Percentiles rank a stretch among this genome's conserved stretches.
These are phyloP conservation scores for Tragelaphus buxtoni DNA, from an alignment of 2,113 vertebrate species.

Conservation along the genomic window DNA sequence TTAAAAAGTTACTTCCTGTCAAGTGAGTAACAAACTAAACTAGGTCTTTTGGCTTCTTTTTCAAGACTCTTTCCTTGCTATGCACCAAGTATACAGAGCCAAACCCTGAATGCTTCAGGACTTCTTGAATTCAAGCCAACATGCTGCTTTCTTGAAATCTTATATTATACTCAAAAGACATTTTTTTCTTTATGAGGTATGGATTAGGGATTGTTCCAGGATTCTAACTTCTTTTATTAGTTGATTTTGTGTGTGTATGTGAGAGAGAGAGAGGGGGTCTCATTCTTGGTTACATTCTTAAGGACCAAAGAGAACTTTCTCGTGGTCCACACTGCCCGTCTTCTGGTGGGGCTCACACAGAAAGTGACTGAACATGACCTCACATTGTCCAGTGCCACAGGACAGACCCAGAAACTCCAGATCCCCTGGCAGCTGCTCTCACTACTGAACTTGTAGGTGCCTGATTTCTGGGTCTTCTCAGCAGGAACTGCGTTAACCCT, in stretches of 20 bases:
- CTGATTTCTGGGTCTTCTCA: neutral
- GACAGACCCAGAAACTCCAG: neutral
- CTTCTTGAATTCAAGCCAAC: neutral
- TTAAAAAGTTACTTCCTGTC: neutral
- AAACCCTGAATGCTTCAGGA: neutral
- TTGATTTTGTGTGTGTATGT: neutral
- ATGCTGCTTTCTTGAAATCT: neutral
- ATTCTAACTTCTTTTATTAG: neutral
- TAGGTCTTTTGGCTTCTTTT: neutral
- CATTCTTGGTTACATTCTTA: neutral
- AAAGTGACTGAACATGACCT: neutral
- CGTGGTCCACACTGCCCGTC: neutral
- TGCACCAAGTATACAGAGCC: neutral
- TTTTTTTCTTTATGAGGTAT: neutral
- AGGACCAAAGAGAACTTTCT: neutral
- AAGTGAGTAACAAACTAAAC: neutral
- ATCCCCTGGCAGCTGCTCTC: neutral
- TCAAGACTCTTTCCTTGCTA: neutral
- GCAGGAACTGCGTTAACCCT: neutral
- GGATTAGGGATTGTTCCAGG: neutral
- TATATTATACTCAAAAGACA: neutral
- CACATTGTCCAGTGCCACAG: neutral
- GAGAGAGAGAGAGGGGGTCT: neutral
- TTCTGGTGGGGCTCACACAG: neutral
- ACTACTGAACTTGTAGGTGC: neutral